Evolutionary conservation across 2,888 invertebrate species (phyloP).

Genomic region (Tenthredo scrophulariae): DNA sequence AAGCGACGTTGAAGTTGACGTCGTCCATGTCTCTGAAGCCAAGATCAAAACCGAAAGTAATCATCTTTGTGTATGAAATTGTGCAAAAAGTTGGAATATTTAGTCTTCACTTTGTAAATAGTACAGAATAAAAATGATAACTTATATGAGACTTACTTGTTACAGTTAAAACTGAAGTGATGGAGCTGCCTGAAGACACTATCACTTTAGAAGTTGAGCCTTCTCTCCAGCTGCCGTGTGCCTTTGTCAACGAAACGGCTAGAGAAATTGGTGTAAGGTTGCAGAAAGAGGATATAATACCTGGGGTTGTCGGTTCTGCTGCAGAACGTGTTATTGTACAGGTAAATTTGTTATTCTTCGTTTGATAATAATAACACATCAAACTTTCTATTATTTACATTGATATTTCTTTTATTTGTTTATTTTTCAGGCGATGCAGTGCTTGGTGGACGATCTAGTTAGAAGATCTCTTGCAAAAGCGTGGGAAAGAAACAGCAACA

Average conservation of each 20-base stretch:
- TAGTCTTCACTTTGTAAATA: not conserved
- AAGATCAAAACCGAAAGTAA: conserved; percentile 48
- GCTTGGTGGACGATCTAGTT: conserved; percentile 71
- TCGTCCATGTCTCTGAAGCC: conserved; percentile 51
- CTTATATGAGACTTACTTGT: not conserved
- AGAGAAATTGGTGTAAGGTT: conserved; percentile 78
- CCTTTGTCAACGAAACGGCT: conserved; percentile 77
- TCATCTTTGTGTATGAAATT: not conserved
- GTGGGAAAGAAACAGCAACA: conserved; percentile 67
- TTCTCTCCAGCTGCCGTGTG: conserved; percentile 70
- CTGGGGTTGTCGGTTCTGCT: conserved; percentile 77
- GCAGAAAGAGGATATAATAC: conserved; percentile 78
- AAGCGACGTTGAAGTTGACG: conserved; percentile 59
- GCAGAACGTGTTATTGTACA: conserved; percentile 71
- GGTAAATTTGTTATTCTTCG: conserved; percentile 28
- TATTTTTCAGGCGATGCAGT: conserved; percentile 66
- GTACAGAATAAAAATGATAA: not conserved
- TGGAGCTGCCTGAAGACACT: not conserved
- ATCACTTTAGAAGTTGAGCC: conserved; percentile 64
- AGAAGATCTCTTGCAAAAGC: conserved; percentile 71
- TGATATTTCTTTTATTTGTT: conserved; percentile 2
- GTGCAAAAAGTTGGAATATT: not conserved
- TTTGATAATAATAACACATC: not conserved
- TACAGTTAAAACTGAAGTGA: conserved; percentile 14
- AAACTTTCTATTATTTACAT: not conserved